These are phyloP conservation scores for Podiceps cristatus DNA, from an alignment of 2,113 vertebrate genomes.

Conservation along the genomic window DNA sequence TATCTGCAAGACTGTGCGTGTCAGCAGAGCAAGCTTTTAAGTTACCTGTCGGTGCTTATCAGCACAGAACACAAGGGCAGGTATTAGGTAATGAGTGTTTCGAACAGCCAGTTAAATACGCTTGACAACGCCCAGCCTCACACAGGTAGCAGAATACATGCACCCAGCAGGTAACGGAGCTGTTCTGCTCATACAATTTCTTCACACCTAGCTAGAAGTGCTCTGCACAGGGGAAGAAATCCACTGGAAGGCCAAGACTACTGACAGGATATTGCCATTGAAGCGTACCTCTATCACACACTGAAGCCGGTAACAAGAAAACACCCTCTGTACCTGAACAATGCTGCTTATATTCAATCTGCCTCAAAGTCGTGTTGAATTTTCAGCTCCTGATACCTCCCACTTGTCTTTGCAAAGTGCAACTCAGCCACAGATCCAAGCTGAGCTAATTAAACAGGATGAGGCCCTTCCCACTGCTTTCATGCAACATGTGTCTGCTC, in stretches of 20 bases:
- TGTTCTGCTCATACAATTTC: not conserved
- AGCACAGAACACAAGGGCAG: not conserved
- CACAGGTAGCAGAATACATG: rapidly evolving
- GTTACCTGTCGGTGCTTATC: not conserved
- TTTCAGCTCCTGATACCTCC: not conserved
- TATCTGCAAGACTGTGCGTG: not conserved
- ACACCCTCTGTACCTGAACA: not conserved
- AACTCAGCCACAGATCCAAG: not conserved
- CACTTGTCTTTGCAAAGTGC: not conserved
- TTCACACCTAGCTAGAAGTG: not conserved
- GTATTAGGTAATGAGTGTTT: not conserved
- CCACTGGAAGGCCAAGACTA: not conserved
- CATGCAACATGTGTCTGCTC: rapidly evolving
- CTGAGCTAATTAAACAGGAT: not conserved
- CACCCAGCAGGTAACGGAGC: not conserved
- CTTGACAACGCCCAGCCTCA: not conserved
- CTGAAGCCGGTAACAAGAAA: not conserved
- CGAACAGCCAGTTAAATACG: not conserved
- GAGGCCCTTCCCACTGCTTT: not conserved
- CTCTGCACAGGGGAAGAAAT: not conserved
- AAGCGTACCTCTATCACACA: not conserved
- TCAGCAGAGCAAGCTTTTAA: not conserved
- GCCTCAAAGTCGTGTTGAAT: not conserved
- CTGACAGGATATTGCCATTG: rapidly evolving
- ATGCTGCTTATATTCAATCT: not conserved